Percentiles rank a stretch among this genome's conserved stretches.
phyloP scores from a whole-genome alignment of 2,113 vertebrate species.

The Callionymus lyra region DNA sequence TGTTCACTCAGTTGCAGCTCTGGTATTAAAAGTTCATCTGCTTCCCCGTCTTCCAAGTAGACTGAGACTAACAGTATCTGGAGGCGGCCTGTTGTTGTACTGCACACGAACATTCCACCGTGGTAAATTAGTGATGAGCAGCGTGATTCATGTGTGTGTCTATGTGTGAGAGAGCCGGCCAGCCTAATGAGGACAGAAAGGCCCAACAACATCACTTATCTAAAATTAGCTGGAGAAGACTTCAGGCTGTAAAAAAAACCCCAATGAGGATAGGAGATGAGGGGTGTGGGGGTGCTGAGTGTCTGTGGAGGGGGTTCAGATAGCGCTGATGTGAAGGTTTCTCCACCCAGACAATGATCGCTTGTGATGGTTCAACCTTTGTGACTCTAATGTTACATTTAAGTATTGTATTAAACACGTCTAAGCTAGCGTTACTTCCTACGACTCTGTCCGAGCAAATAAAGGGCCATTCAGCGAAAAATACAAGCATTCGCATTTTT shows the following conservation, averaged over 20 bases:
- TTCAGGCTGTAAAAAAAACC: not conserved
- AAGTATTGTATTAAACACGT: too few relatives aligned
- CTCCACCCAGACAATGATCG: slow-evolving; percentile 5
- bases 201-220: slow-evolving; percentile 38
- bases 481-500: too few relatives aligned
- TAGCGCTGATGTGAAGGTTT: slow-evolving; percentile 37
- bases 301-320: not conserved
- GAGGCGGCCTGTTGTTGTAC: slow-evolving; percentile 14
- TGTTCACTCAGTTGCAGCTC: too few relatives aligned
- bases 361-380: slow-evolving; percentile 16
- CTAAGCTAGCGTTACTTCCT: too few relatives aligned
- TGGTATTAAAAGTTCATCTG: slow-evolving; percentile 6
- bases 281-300: not conserved
- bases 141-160: slow-evolving; percentile 26
- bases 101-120: slow-evolving; percentile 14
- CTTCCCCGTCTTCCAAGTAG: slow-evolving; percentile 4
- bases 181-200: slow-evolving; percentile 43
- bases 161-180: slow-evolving; percentile 9
- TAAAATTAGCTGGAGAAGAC: slow-evolving; percentile 47
- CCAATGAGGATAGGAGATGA: not conserved
- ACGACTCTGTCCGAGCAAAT: too few relatives aligned
- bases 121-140: slow-evolving; percentile 38
- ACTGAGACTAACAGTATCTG: slow-evolving; percentile 1
- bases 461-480: too few relatives aligned
- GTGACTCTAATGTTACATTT: too few relatives aligned